These are phyloP conservation scores for Corapipo altera DNA, from an alignment of 2,113 vertebrate genomes.

Conservation along the genomic window DNA sequence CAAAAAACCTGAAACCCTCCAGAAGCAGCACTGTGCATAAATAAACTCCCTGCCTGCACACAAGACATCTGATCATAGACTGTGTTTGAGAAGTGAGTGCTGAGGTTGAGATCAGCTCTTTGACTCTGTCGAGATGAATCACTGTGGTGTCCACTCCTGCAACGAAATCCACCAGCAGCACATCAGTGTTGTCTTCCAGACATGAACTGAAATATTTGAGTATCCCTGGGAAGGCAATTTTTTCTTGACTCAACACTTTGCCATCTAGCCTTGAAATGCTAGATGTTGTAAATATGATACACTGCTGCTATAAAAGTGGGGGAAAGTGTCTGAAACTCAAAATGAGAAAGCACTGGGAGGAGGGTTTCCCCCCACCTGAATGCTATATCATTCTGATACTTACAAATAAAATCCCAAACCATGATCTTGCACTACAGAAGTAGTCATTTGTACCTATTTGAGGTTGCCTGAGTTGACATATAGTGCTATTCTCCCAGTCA, in stretches of 20 bases:
- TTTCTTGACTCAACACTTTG: constrained; percentile 29
- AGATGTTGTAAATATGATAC: not conserved
- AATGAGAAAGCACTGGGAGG: not conserved
- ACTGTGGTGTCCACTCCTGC: not conserved
- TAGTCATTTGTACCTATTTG: not conserved
- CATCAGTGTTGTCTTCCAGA: not conserved
- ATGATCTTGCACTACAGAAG: not conserved
- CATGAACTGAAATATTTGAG: constrained; percentile 24
- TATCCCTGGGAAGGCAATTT: constrained; percentile 27
- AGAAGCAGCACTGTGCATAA: not conserved
- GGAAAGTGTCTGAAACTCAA: constrained; percentile 9
- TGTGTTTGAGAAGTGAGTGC: not conserved
- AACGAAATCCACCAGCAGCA: constrained; percentile 28
- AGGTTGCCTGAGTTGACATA: not conserved
- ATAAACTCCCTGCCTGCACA: not conserved
- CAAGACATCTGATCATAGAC: not conserved
- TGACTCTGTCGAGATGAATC: constrained; percentile 27
- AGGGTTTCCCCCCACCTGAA: not conserved
- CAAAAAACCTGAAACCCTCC: not conserved
- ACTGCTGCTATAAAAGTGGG: not conserved
- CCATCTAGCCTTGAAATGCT: constrained; percentile 30
- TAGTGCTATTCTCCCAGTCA: not conserved
- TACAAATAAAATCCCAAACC: not conserved
- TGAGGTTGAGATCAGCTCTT: constrained; percentile 17
- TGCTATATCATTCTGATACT: not conserved